A percentile compares a stretch with the other conserved stretches of the same genome.
Conservation (phyloP, 1,140 invertebrate genomes). For the Drosophila subobscura region DNA sequence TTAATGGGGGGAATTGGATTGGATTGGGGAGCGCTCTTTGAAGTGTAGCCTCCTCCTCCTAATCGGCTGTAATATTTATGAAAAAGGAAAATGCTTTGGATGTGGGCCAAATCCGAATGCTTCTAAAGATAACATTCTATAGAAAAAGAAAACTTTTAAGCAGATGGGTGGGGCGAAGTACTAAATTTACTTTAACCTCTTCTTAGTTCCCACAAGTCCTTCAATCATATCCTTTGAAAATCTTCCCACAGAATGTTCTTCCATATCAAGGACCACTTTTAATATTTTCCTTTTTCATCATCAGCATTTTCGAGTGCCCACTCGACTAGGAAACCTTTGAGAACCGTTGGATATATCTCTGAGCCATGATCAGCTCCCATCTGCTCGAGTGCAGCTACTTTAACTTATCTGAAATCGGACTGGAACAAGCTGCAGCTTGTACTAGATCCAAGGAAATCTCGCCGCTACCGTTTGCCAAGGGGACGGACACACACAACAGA, state of each 20-base stretch:
- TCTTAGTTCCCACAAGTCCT: no score
- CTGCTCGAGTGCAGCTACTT: slow-evolving; percentile 42
- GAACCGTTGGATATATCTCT: slow-evolving; percentile 23
- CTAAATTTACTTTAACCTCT: no score
- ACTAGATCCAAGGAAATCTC: slow-evolving; percentile 23
- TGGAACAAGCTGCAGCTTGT: slow-evolving; percentile 35
- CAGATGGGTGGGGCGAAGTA: neutral
- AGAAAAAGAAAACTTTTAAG: slow-evolving; percentile 14
- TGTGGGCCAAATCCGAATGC: slow-evolving; percentile 52
- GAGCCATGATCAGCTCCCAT: slow-evolving; percentile 34
- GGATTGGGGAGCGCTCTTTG: slow-evolving; percentile 43
- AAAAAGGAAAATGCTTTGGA: slow-evolving; percentile 47
- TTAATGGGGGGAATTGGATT: slow-evolving; percentile 31
- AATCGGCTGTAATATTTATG: slow-evolving; percentile 47
- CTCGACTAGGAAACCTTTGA: slow-evolving; percentile 25
- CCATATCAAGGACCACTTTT: neutral
- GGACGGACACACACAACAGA: slow-evolving; percentile 39
- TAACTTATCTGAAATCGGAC: slow-evolving; percentile 57
- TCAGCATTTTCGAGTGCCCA: slow-evolving; percentile 2
- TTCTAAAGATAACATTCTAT: slow-evolving; percentile 20
- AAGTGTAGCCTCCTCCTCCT: slow-evolving; percentile 30
- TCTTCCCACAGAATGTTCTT: neutral
- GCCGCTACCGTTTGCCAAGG: slow-evolving; percentile 43
- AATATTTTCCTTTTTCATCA: slow-evolving; percentile 15
- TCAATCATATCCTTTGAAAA: neutral